Evolutionary conservation across 1,140 invertebrate species (phyloP), one percentile per base, ranked within the genome.

Genomic region (Drosophila parvula): DNA sequence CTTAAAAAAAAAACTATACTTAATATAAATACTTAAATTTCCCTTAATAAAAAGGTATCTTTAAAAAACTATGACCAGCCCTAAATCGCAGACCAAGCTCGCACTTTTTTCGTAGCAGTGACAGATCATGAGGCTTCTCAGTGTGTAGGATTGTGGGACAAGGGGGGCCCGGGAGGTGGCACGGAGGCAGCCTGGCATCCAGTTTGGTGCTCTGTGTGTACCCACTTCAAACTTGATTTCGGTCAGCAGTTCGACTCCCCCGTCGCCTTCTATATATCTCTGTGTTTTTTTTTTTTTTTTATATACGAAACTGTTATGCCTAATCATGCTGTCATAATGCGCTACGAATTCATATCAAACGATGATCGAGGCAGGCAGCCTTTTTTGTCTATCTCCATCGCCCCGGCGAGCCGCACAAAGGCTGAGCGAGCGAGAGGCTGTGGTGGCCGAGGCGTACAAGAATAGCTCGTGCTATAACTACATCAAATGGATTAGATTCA

Each of bases 321-420:
- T 91, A 91, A 91, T 91, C 90, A 91, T 91, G 90, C 90, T 91
- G 90, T 91, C 90, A 91, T 91, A 91, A 91, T 91, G 90, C 83
- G 90, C 83, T 90, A 85, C 85, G 86, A 90, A 90, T 90, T 90
- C 86, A 84, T 89, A 90, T 89, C 85, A 89, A 89, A 89, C 85
- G 85, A 89, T 90, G 85, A 90, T 90, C 81, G 86, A 81, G 81
- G 79, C 85, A 85, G 81, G 79, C 85, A 85, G 81, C 81, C 85
- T 84, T 82, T 88, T 75, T 81, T 75, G 48, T 81, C 74, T 85
- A 84, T 65, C 78, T 64, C 59, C 63, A 73, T 80, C 50, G 22
- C 22, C 22, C 22, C 22, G 12, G 11, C 36, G 50, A 73, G 41
- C 51, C 68, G n/a, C n/a, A 65, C 74, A 75, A 65, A 75, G 16